phyloP scores from a whole-genome alignment of 2,888 invertebrate species.

The Macaria liturata region DNA sequence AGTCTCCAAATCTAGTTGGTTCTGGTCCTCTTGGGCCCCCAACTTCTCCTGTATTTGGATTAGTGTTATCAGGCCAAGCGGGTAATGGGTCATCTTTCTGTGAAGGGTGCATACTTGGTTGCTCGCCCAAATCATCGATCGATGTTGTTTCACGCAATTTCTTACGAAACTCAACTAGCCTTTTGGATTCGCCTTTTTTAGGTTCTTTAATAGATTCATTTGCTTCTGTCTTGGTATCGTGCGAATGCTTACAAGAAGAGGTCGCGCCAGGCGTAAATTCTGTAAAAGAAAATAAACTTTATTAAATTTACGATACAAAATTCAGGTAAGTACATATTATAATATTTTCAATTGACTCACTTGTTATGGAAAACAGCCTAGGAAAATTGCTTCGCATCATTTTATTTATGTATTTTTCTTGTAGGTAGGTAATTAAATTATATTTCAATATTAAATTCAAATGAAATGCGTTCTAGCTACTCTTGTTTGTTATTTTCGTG shows the following conservation, averaged over 20 bases:
- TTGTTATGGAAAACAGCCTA: conserved; percentile 4
- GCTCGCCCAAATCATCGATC: conserved; percentile 90
- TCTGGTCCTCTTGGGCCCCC: conserved; percentile 98
- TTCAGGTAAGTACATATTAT: no score
- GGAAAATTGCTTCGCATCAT: conserved; percentile 15
- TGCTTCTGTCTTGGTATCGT: conserved; percentile 40
- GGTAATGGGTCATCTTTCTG: conserved; percentile 92
- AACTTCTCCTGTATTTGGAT: conserved; percentile 97
- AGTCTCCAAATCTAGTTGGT: conserved; percentile 99
- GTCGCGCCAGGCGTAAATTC: conserved; percentile 9
- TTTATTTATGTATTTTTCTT: no score
- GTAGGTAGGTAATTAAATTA: no score
- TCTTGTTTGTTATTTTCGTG: no score
- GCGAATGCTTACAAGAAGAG: conserved; percentile 43
- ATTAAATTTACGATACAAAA: neutral
- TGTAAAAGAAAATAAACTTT: conserved; percentile 21
- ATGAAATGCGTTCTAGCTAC: no score
- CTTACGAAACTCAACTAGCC: conserved; percentile 87
- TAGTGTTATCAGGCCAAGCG: conserved; percentile 93
- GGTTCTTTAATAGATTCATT: conserved; percentile 39
- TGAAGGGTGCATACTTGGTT: conserved; percentile 87
- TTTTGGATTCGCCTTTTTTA: conserved; percentile 58
- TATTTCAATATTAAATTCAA: no score
- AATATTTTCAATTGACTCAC: conserved; percentile 1
- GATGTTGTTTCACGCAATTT: conserved; percentile 88